Evolutionary conservation across 30 jellyfish, hydroid and myxozoan genomes (phyloP).

Genomic region (Nemopilema nomurai): DNA sequence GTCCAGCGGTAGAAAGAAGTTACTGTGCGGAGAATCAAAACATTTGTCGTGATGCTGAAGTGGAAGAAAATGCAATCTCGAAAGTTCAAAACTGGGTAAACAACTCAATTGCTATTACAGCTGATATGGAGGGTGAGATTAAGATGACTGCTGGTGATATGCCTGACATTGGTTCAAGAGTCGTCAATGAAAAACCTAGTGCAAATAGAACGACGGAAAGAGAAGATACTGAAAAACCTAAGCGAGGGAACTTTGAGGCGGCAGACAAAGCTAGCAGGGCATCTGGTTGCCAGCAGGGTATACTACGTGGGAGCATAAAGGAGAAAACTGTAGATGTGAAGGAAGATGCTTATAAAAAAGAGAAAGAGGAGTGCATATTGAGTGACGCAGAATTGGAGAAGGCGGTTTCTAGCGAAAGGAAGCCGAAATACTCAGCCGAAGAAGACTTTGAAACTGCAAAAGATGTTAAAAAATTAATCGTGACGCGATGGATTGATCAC

Average conservation of each 20-base stretch:
- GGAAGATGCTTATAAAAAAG: neutral
- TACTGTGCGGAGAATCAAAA: neutral
- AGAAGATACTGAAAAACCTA: too few species aligned
- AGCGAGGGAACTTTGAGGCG: neutral
- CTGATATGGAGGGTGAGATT: neutral
- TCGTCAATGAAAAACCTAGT: too few species aligned
- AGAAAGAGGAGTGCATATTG: neutral
- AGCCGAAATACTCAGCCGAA: slow-evolving; percentile 1
- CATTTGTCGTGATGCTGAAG: neutral
- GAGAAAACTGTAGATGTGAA: neutral
- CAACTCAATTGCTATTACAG: slow-evolving; percentile 14
- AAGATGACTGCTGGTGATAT: neutral
- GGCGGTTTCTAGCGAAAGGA: neutral
- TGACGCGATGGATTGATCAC: slow-evolving; percentile 77
- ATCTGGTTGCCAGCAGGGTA: neutral
- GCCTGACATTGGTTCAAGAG: neutral
- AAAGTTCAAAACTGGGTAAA: slow-evolving; percentile 71
- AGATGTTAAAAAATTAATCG: slow-evolving; percentile 57
- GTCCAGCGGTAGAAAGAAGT: neutral
- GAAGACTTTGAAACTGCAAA: slow-evolving; percentile 49
- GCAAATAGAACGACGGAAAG: too few species aligned
- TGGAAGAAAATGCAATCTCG: slow-evolving; percentile 24
- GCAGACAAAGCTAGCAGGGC: neutral
- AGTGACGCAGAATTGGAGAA: neutral
- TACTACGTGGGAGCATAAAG: neutral